Percentiles rank a stretch among this genome's conserved stretches.
phyloP scores from a whole-genome alignment of 2,888 invertebrate genomes.

The Malachius bipustulatus region DNA sequence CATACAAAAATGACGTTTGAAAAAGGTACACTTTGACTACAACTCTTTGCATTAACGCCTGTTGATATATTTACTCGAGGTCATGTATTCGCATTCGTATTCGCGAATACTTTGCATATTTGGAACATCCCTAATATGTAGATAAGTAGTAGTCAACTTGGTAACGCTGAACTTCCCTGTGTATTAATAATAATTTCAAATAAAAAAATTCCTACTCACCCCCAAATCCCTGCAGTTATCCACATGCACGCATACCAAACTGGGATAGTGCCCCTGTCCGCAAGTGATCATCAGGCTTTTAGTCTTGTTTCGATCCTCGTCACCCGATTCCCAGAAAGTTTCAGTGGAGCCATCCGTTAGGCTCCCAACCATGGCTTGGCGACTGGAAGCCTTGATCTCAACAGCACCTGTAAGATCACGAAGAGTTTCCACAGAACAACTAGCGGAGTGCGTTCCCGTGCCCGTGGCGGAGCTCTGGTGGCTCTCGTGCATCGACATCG shows the following conservation, averaged over 20 bases:
- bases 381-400: constrained; percentile 81
- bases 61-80: too few relatives aligned
- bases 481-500: constrained; percentile 46
- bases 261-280: constrained; percentile 51
- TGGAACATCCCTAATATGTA: too few relatives aligned
- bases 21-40: too few relatives aligned
- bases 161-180: too few relatives aligned
- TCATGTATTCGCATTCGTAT: too few relatives aligned
- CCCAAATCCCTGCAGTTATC: constrained; percentile 89
- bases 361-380: constrained; percentile 88
- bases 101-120: too few relatives aligned
- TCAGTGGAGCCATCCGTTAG: constrained; percentile 90
- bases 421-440: constrained; percentile 50
- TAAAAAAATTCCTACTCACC: too few relatives aligned
- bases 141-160: too few relatives aligned
- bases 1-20: too few relatives aligned
- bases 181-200: too few relatives aligned
- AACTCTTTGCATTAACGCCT: too few relatives aligned
- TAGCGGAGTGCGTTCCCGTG: constrained; percentile 32
- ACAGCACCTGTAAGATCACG: constrained; percentile 63
- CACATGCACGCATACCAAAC: constrained; percentile 75
- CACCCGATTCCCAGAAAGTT: constrained; percentile 98
- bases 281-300: constrained; percentile 68
- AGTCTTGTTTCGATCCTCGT: constrained; percentile 88
- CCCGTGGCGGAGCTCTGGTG: constrained; percentile 41